Evolutionary conservation across 2,113 vertebrate genomes (phyloP), one percentile per base, ranked within the genome.

Genomic region (Platichthys stellatus): DNA sequence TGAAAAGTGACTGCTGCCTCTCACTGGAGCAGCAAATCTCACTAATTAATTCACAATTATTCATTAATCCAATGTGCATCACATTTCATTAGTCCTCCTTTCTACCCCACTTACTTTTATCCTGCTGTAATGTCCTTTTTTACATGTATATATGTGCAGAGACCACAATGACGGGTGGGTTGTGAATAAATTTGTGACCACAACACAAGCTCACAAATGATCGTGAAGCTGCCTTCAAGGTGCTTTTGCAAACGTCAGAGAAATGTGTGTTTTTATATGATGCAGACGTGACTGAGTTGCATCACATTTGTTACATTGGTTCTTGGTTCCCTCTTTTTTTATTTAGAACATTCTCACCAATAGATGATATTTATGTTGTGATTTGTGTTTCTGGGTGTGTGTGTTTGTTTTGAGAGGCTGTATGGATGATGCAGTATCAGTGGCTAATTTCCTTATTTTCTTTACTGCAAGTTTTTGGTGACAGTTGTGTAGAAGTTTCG

Each of bases 41-140:
- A 51, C 40, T 74, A 72, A 81, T 81, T 67, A 5, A 17, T 51
- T 80, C 26, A 49, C 79, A 71, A 88, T 88, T 81, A 72, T 68
- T 47, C 63, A 66, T 63, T 87, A 53, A 69, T 78, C 82, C 47
- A 18, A 3, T 7, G 69, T 74, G 84, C 69, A 76, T 78, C 72
- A 74, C 68, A 47, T 77, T 51, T 80, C 74, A 85, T 85, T 84
- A 81, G 58, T 63, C 57, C 43, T 2, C 51, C 38, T 51, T 61
- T 31, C 61, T 68, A 60, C 38, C 56, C n/a, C 38, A 6, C 23
- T 78, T 40, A 5, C 59, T 81, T 81, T 76, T 7, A 58, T 62
- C 64, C 13, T 28, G 1, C 57, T 31, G 0, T 21, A 9, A 45
- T 15, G 47, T 57, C 1, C 4, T n/a, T 67, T 64, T 70, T 43